phyloP scores from a whole-genome alignment of 2,113 vertebrate species.

The Opisthocomus hoazin region DNA sequence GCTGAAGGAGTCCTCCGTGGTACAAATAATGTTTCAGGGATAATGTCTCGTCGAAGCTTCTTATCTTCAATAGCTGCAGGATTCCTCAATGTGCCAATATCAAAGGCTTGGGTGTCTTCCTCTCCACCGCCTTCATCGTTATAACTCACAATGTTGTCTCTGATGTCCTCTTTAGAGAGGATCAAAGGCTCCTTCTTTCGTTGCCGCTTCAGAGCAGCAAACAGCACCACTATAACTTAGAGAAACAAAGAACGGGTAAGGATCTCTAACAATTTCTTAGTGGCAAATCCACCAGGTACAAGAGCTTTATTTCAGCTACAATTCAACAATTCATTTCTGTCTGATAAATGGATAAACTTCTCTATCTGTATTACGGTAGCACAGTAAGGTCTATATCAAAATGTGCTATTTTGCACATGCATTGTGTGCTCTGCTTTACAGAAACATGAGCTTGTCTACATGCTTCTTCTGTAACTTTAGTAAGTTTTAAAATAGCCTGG shows the following conservation, averaged over 20 bases:
- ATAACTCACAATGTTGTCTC: slow-evolving; percentile 99
- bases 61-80: slow-evolving; percentile 92
- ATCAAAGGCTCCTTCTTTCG: slow-evolving; percentile 98
- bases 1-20: slow-evolving; percentile 89
- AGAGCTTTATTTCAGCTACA: background rate
- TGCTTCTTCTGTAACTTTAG: background rate
- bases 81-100: slow-evolving; percentile 94
- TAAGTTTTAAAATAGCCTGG: background rate
- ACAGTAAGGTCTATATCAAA: background rate
- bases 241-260: slow-evolving; percentile 11
- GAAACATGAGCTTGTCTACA: background rate
- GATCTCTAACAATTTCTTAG: background rate
- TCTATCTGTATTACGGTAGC: background rate
- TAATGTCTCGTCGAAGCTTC: slow-evolving; percentile 91
- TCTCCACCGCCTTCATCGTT: slow-evolving; percentile 97
- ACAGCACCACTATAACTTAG: slow-evolving; percentile 83
- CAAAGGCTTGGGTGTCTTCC: slow-evolving; percentile 98
- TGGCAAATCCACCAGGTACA: background rate
- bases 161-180: slow-evolving; percentile 95
- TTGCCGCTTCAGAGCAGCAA: slow-evolving; percentile 90
- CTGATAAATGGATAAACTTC: background rate
- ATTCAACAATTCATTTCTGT: background rate
- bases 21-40: slow-evolving; percentile 89
- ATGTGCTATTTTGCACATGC: background rate
- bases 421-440: background rate